A percentile compares a stretch with the other conserved stretches of the same genome.
Evolutionary conservation across 1,140 invertebrate genomes (phyloP).

Genomic region (Drosophila pseudoobscura): DNA sequence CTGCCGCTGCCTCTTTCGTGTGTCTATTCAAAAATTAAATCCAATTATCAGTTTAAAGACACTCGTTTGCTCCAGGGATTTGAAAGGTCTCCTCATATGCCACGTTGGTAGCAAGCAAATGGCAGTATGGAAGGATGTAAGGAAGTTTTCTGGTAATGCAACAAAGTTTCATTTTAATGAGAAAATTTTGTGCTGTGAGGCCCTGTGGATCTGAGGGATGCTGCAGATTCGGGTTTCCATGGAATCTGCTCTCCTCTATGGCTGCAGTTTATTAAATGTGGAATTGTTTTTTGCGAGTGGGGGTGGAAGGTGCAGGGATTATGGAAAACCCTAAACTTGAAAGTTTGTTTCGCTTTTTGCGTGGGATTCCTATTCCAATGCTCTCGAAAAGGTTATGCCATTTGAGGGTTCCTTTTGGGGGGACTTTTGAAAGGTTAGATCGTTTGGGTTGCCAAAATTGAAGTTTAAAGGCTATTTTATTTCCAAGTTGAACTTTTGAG

Average conservation of each 20-base stretch:
- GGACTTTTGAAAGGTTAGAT: constrained; percentile 18
- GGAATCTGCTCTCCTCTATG: constrained; percentile 1
- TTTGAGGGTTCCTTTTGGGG: neutral
- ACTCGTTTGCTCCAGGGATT: constrained; percentile 58
- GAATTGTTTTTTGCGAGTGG: constrained; percentile 9
- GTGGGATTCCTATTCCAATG: constrained; percentile 17
- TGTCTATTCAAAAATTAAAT: constrained; percentile 79
- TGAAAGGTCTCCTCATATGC: constrained; percentile 31
- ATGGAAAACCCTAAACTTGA: constrained; percentile 25
- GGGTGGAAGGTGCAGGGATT: constrained; percentile 9
- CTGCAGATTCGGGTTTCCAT: constrained; percentile 25
- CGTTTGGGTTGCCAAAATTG: constrained; percentile 3
- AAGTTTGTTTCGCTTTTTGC: constrained; percentile 30
- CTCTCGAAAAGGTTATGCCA: constrained; percentile 14
- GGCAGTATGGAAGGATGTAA: constrained; percentile 7
- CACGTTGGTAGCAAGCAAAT: neutral
- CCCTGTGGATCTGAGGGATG: constrained; percentile 12
- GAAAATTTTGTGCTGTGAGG: constrained; percentile 72
- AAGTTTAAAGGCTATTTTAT: constrained; percentile 39
- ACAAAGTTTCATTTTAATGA: constrained; percentile 80
- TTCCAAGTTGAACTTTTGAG: constrained; percentile 28
- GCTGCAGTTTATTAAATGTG: constrained; percentile 41
- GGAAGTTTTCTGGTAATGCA: constrained; percentile 60
- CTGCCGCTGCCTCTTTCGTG: constrained; percentile 1
- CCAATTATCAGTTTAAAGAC: constrained; percentile 81